Percentiles rank a stretch among this genome's conserved stretches.
These are phyloP conservation scores for Dugesia japonica DNA, from an alignment of 2,888 invertebrate species.

Conservation along the genomic window DNA sequence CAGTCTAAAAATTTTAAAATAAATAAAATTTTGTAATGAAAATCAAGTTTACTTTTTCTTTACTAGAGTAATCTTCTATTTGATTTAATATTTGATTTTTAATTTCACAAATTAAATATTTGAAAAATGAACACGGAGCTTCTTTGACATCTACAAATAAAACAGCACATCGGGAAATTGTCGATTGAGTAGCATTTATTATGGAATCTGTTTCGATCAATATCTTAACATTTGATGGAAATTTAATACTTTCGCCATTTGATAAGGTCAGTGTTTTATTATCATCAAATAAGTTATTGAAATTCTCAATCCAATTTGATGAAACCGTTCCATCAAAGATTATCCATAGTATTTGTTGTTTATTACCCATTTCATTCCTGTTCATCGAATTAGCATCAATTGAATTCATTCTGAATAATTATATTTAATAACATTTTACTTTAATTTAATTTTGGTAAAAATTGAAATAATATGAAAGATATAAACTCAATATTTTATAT, in stretches of 20 bases:
- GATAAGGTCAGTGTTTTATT: neutral
- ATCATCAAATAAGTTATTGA: neutral
- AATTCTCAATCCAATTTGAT: conserved; percentile 7
- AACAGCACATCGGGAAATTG: neutral
- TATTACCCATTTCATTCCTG: neutral
- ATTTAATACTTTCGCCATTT: neutral
- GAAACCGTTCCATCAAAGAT: neutral
- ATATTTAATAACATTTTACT: too few species aligned
- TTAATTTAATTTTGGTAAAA: neutral
- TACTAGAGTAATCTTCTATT: neutral
- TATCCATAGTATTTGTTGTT: neutral
- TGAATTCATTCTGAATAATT: neutral
- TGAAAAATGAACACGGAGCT: neutral
- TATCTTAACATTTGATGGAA: neutral
- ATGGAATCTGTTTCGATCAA: neutral
- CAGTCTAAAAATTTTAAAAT: neutral
- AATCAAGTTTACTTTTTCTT: neutral
- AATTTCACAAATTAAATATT: neutral
- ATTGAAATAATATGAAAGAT: neutral
- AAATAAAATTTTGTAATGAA: neutral
- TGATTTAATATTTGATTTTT: neutral
- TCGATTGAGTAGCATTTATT: neutral
- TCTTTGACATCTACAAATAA: neutral
- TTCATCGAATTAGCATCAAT: neutral
- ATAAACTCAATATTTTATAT: neutral